Evolutionary conservation across 64 coral and sea anemone genomes (phyloP), one percentile per base, ranked within the genome.

Genomic region (Astreopora myriophthalma): DNA sequence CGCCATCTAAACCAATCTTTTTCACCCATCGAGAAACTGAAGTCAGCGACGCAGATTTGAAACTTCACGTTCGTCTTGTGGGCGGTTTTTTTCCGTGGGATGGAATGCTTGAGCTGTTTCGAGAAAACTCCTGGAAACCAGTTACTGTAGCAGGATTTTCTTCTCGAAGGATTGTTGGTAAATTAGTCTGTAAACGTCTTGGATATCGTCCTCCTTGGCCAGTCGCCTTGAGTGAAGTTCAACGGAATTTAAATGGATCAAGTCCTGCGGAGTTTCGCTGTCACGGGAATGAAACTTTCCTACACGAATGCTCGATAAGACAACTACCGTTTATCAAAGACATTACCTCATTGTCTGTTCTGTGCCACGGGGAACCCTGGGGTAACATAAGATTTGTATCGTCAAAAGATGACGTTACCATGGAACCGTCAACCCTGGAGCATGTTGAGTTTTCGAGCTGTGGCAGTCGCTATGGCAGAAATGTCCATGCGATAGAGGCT

Each of bases 41-140:
- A n/a, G 0, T 7, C 8, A 2, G 29, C 14, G 2, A 8, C 11
- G 12, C 3, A 57, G 16, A 57, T 57, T 11, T 57, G 11, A 3
- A 48, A 29, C 19, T 72, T n/a, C 60, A 60, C 9, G 46, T 96
- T 68, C 64, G 94, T 2, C 84, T 96, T 9, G 22, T 28, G 2
- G 90, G 69, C 70, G 94, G 90, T 1, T 76, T 5, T 8, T 89
- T 92, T 26, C 90, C 94, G 32, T 96, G 94, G 94, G 69, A 96
- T 22, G 94, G 94, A 19, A 69, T 68, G 5, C 44, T 88, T 6
- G 85, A 93, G 36, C 27, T 70, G 10, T 85, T 85, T 79, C 19
- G 93, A 22, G 35, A 79, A 9, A 77, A 89, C 1, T 60, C 73
- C 1, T 96, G 94, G 94, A 85, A 85, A 73, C 86, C 86, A n/a